Base-by-base conservation (phyloP, 1,140 invertebrate species). In the Bombyx mandarina region DNA sequence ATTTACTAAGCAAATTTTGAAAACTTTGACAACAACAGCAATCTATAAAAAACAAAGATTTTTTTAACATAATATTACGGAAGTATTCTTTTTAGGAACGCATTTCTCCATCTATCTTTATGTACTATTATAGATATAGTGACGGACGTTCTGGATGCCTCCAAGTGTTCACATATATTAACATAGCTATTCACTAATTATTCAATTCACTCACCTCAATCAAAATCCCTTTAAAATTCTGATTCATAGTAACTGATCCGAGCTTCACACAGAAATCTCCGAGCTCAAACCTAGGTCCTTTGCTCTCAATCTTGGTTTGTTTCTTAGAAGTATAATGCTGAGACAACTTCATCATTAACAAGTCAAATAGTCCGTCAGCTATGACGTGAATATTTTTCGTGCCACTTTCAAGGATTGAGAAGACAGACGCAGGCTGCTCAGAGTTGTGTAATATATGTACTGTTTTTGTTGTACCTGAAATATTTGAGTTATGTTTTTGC, bases 211-310 rank as follows among this genome's bases (percentile, higher is more conserved):
- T 86, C 74, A 96, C 96, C 91, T 98, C 97, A 52, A 99, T 92
- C 1, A 99, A 89, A 57, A 99, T 93, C 9, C 97, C 98, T 88
- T 98, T 98, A 77, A 98, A 98, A 75, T 94, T 97, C 57, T 96
- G 93, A 80, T 94, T 95, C 89, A 98, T 95, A 8, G 95, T 95
- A 3, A 99, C 97, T 52, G 93, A 95, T 35, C 97, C 97, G 3
- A 99, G 89, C 87, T 99, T 99, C 5, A 99, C 93, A 66, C 96
- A 92, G 86, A 99, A 99, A 81, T 99, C 98, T 1, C 93, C 95
- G 42, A 98, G 91, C 84, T 98, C 95, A 86, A 96, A 99, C 52
- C 96, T 89, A 1, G 95, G 94, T 1, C 97, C 98, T 82, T 98
- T 97, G 1, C 95, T 94, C 84, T 99, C 98, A 57, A 97, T 93